Evolutionary conservation across 2,888 invertebrate genomes (phyloP).

Genomic region (Microdon myrmicae): DNA sequence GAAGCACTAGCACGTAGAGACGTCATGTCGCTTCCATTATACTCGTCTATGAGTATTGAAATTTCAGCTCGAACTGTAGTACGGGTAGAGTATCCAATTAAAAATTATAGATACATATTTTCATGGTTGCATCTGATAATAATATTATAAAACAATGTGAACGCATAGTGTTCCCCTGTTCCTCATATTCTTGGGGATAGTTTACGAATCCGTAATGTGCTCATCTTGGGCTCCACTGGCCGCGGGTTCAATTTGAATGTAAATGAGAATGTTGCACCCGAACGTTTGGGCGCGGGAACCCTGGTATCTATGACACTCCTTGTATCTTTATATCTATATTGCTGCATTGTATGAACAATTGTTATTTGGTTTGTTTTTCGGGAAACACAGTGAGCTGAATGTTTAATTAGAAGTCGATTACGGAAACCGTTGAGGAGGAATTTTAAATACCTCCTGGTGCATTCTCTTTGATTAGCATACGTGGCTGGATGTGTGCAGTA

Average conservation of each 20-base stretch:
- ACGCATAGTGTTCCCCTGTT: constrained; percentile 23
- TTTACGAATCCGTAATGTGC: background rate
- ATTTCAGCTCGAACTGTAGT: too few relatives aligned
- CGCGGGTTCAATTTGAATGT: constrained; percentile 39
- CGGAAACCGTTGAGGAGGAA: constrained; percentile 33
- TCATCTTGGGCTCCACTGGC: background rate
- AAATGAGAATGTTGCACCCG: constrained; percentile 38
- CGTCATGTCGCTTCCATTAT: too few relatives aligned
- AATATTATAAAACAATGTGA: constrained; percentile 40
- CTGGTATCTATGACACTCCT: constrained; percentile 32
- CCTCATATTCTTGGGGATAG: too few relatives aligned
- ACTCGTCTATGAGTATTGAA: too few relatives aligned
- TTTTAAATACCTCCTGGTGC: constrained; percentile 15
- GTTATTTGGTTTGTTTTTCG: constrained; percentile 28
- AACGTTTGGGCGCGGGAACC: constrained; percentile 1
- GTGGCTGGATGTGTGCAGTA: background rate
- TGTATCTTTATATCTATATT: constrained; percentile 39
- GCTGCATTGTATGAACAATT: constrained; percentile 44
- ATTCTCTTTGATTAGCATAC: background rate
- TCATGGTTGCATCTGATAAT: constrained; percentile 14
- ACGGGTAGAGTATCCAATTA: constrained; percentile 33
- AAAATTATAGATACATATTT: constrained; percentile 41
- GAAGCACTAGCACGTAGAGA: too few relatives aligned
- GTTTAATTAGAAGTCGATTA: constrained; percentile 21
- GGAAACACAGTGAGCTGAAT: constrained; percentile 41